Base-by-base conservation (phyloP, 2,888 invertebrate genomes). In the Smittia aterrima region DNA sequence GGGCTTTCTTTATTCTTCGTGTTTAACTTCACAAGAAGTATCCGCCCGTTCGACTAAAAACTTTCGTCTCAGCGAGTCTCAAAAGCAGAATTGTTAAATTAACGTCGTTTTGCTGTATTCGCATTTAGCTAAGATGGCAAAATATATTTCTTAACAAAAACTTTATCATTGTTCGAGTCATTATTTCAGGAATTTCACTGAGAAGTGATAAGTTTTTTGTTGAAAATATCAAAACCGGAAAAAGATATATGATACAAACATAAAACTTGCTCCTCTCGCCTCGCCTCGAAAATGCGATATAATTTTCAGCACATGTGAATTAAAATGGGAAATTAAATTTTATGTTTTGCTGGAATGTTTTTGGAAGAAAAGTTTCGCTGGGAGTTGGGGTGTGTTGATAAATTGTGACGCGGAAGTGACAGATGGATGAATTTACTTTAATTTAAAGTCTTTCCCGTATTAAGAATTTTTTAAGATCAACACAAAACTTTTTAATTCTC, bases 81-180 rank as follows among this genome's bases (percentile, higher is more conserved):
- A 6, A 9, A 32, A 32, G 9, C 32, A 32, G 32, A 16, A 58
- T 58, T 58, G 18, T 58, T 7, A 58, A 58, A 58, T 58, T 58
- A 58, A 58, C 58, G 20, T 27, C 64, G 64, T 27, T 64, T 25
- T 1, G n/a, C 27, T 64, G 25, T 3, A 24, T 25, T 27, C 25
- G 20, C 20, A 64, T 64, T 64, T 22, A 64, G 7, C 64, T 27
- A n/a, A 64, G 22, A 64, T 27, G 13, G 27, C 64, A 64, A 64
- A 64, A 64, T 24, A 13, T 20, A 58, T 58, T 58, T 58, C 22
- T 58, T 22, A 20, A 64, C 20, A 64, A 64, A 64, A 64, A 64
- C 64, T 64, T 64, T 64, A 64, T 64, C 64, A 64, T 64, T 64
- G 64, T 64, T 64, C 64, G 22, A 58, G 58, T 58, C 58, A 58